These are phyloP conservation scores for Didymodactylos carnosus DNA, from an alignment of 2,888 invertebrate species.

Conservation along the genomic window DNA sequence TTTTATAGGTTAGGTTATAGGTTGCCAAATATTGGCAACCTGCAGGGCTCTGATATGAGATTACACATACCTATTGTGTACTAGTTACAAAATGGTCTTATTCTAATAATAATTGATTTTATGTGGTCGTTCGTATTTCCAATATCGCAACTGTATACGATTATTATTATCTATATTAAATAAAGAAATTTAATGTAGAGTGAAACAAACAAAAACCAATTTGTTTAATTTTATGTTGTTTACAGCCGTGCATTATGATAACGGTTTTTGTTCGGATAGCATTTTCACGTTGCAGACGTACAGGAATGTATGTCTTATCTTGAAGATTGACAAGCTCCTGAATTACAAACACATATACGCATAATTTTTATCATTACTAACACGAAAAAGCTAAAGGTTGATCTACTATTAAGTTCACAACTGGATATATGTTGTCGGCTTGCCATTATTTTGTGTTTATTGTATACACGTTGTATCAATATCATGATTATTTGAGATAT, in stretches of 20 bases:
- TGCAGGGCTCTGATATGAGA: too few species aligned
- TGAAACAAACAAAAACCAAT: background rate
- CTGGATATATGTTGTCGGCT: background rate
- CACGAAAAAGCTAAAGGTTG: background rate
- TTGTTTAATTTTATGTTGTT: conserved; percentile 20
- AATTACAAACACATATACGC: background rate
- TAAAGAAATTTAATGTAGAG: conserved; percentile 11
- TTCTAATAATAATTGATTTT: conserved; percentile 68
- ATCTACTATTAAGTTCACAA: background rate
- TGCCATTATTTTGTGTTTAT: background rate
- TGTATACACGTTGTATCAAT: too few species aligned
- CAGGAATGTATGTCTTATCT: conserved; percentile 36
- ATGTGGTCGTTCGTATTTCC: conserved; percentile 59
- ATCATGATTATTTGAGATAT: background rate
- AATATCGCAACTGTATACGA: conserved; percentile 49
- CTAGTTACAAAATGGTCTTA: conserved; percentile 25
- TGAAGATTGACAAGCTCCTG: conserved; percentile 34
- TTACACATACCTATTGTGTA: background rate
- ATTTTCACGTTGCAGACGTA: conserved; percentile 50
- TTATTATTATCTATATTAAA: conserved; percentile 50
- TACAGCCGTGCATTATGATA: conserved; percentile 64
- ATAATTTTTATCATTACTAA: background rate
- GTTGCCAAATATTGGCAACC: too few species aligned
- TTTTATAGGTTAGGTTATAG: too few species aligned
- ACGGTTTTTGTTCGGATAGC: conserved; percentile 62